Base-by-base conservation (phyloP, 2,888 invertebrate genomes). In the Pristionchus japonicus region DNA sequence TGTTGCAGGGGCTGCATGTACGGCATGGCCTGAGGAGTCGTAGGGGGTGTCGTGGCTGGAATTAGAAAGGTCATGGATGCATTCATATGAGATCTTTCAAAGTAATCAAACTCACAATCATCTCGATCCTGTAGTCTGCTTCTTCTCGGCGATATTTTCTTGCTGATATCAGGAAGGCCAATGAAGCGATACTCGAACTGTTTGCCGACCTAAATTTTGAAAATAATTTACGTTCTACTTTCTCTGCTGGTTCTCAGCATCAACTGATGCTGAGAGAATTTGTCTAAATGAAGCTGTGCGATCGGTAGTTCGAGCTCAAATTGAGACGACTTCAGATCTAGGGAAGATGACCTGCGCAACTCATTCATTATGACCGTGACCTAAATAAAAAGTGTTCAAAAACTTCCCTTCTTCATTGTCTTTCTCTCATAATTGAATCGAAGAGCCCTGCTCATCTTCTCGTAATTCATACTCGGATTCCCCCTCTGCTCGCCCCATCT, bases 371-470 rank as follows among this genome's bases (percentile, higher is more conserved):
- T 23, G 2, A 6, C 23, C 57, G 57, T n/a, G 23, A 57, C 23
- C n/a, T 23, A 23, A 57, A 57, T 57, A 57, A 57, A 57, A 52
- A 20, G 20, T 23, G 23, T 23, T 57, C 3, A 23, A 11, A 77
- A 47, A 77, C 43, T 77, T 27, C 77, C 77, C 77, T 77, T 77
- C 43, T n/a, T 27, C 37, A 77, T 23, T 1, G 43, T 77, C 4
- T n/a, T 43, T 40, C 77, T 77, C 77, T 43, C 7, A 40, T 77
- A 77, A 40, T 77, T 77, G 77, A 43, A 77, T 47, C 77, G 23
- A 11, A 77, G 9, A 11, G 77, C 43, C 9, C 77, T n/a, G 77
- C 77, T 77, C 77, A 77, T 77, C n/a, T 77, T 77, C n/a, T 77
- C 77, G 27, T 77, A 77, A 27, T 77, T 43, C 77, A 77, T 77